Conservation (phyloP, 2,888 invertebrate species). For the Tribolium freemani region DNA sequence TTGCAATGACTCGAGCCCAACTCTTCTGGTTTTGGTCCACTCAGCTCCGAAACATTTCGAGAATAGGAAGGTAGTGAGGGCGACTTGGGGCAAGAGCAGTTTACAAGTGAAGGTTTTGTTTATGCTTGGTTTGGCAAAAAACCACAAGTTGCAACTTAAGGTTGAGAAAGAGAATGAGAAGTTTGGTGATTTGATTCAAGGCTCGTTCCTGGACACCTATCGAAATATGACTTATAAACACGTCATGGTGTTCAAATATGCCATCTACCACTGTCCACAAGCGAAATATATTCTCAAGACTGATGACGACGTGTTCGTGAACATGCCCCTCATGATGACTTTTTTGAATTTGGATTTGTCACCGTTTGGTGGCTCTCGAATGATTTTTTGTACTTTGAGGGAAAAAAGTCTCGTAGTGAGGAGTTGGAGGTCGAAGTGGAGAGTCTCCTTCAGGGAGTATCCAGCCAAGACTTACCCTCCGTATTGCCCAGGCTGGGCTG, state of each 20-base stretch:
- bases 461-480: conserved; percentile 76
- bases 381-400: conserved; percentile 76
- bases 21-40: conserved; percentile 75
- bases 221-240: conserved; percentile 89
- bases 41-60: conserved; percentile 78
- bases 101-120: conserved; percentile 74
- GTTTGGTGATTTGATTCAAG: conserved; percentile 81
- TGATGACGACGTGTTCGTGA: conserved; percentile 85
- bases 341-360: conserved; percentile 73
- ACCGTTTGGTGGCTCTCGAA: conserved; percentile 73
- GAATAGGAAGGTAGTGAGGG: conserved; percentile 78
- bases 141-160: conserved; percentile 56
- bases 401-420: conserved; percentile 60
- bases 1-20: conserved; percentile 50
- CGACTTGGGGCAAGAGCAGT: conserved; percentile 78
- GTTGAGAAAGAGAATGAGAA: conserved; percentile 71
- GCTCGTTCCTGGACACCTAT: conserved; percentile 83
- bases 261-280: conserved; percentile 76
- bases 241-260: conserved; percentile 86
- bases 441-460: conserved; percentile 79
- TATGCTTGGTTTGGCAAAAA: conserved; percentile 73
- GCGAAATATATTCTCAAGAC: conserved; percentile 79
- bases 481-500: conserved; percentile 81
- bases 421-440: conserved; percentile 82
- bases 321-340: conserved; percentile 74